These are phyloP conservation scores for Acholoe squamosa DNA, from an alignment of 2,888 invertebrate genomes.

Conservation along the genomic window DNA sequence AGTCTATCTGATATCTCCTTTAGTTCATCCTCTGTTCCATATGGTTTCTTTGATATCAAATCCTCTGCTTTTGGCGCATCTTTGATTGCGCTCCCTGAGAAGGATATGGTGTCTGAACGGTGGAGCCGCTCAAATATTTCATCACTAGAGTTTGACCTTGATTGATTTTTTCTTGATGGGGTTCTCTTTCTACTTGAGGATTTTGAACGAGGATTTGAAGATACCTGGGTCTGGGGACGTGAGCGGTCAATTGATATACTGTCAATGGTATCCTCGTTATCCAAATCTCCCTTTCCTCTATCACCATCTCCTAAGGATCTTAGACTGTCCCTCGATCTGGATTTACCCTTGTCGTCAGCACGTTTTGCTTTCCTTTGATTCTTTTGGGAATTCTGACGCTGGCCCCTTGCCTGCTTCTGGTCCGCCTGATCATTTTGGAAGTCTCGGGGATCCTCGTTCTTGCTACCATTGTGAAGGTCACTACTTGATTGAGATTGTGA, in stretches of 20 bases:
- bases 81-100: neutral
- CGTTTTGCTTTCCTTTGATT: too few relatives aligned
- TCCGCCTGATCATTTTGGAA: too few relatives aligned
- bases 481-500: neutral
- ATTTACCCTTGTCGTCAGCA: too few relatives aligned
- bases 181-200: neutral
- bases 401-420: too few relatives aligned
- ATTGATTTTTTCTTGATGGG: neutral
- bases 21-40: constrained; percentile 8
- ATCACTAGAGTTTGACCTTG: neutral
- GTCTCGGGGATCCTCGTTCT: too few relatives aligned
- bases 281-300: neutral
- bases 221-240: neutral
- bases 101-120: constrained; percentile 13
- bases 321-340: too few relatives aligned
- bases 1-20: constrained; percentile 42
- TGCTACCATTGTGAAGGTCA: neutral
- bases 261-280: neutral
- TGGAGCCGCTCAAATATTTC: constrained; percentile 30
- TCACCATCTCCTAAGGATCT: neutral
- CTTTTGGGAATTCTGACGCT: too few relatives aligned
- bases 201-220: neutral
- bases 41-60: neutral
- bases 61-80: constrained; percentile 31
- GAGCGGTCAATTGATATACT: neutral